Evolutionary conservation across 2,888 invertebrate genomes (phyloP).

Genomic region (Mystacides longicornis): DNA sequence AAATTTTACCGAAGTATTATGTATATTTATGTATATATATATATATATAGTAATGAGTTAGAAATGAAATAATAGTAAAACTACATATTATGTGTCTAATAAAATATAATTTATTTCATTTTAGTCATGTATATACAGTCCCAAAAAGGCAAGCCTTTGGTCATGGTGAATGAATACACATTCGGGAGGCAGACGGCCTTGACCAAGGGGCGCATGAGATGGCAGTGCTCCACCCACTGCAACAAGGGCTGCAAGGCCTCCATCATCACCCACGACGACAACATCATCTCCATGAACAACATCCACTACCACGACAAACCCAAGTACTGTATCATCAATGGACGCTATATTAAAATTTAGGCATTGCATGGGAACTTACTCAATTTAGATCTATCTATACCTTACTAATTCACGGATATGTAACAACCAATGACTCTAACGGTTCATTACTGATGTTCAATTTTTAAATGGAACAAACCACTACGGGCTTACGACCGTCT

Average conservation of each 20-base stretch:
- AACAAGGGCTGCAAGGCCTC: constrained; percentile 31
- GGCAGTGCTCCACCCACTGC: constrained; percentile 30
- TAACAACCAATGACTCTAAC: no score
- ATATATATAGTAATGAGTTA: no score
- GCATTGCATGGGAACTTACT: background rate
- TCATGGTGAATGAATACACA: constrained; percentile 17
- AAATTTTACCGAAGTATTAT: no score
- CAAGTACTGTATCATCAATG: background rate
- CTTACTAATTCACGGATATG: background rate
- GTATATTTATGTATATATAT: no score
- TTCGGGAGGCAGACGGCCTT: constrained; percentile 23
- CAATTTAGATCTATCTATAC: background rate
- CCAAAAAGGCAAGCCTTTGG: constrained; percentile 22
- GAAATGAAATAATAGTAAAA: no score
- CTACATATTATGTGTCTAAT: no score
- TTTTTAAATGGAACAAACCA: no score
- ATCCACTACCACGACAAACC: constrained; percentile 23
- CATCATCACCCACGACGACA: constrained; percentile 31
- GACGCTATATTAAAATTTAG: background rate
- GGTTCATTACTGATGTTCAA: no score
- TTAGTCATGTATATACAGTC: constrained; percentile 20
- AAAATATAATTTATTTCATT: constrained; percentile 12
- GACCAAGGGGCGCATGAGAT: constrained; percentile 21
- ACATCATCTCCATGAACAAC: constrained; percentile 25
- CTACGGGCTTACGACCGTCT: no score